These are phyloP conservation scores for Dryomyza anilis DNA, from an alignment of 2,888 invertebrate genomes.

Conservation along the genomic window DNA sequence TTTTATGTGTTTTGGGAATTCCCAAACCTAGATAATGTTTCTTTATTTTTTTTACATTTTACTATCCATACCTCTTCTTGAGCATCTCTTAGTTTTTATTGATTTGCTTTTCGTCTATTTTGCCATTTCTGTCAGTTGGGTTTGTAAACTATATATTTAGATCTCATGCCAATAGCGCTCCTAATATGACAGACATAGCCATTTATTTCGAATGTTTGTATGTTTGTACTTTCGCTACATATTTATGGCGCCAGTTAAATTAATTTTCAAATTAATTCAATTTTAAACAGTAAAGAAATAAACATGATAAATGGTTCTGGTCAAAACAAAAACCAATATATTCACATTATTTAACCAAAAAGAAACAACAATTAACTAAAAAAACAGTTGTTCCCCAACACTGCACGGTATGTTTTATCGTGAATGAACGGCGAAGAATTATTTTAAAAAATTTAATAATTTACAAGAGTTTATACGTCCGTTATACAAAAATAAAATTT, in stretches of 20 bases:
- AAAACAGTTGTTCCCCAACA: not conserved
- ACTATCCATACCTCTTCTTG: not conserved
- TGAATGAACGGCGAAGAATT: no score
- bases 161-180: no score
- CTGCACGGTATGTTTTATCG: no score
- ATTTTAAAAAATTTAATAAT: no score
- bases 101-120: not conserved
- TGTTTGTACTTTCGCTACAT: not conserved
- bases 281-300: not conserved
- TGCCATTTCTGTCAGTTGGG: not conserved
- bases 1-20: conserved; percentile 26
- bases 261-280: not conserved
- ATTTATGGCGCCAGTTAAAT: not conserved
- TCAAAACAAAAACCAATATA: no score
- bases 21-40: conserved; percentile 26
- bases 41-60: conserved; percentile 4
- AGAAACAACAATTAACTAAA: not conserved
- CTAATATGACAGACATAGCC: no score
- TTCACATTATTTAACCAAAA: no score
- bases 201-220: no score
- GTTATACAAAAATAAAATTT: no score
- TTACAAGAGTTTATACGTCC: no score
- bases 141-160: no score
- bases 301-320: not conserved
- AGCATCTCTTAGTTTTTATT: not conserved